Base-by-base conservation (phyloP, 2,113 vertebrate genomes). In the Zonotrichia leucophrys region DNA sequence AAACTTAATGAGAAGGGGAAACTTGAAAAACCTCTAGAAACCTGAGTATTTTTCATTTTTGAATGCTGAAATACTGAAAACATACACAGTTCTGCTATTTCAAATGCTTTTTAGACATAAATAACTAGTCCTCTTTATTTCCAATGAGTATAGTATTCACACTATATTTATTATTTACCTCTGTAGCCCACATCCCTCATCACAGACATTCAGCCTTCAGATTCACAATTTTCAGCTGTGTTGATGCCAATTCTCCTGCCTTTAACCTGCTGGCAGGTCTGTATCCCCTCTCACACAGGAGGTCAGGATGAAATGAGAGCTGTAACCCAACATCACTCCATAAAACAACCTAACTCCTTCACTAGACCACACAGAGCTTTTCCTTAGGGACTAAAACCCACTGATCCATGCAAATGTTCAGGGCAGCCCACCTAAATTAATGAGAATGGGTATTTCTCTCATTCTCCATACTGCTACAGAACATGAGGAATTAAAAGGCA, bases 301-400 rank as follows among this genome's bases (percentile, higher is more conserved):
- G 86, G 88, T 95, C 86, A 96, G 95, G 58, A 96, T 89, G 89
- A 96, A 97, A 96, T 94, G 80, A 96, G 94, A 96, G 73, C 77
- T 94, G 69, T 92, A 96, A 95, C 93, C 95, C 95, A 96, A 89
- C 93, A 90, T 93, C 92, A 96, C 94, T 90, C 80, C 90, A 95
- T 95, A 95, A 97, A 97, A 97, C 92, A 96, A 93, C 83, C 95
- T 79, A 94, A 96, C 90, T 96, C 88, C 93, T 96, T 96, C 94
- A 96, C 90, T 79, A 77, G 96, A 97, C 96, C 95, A 96, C 96
- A 96, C 96, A 97, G 94, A 89, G 83, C 16, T 95, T 70, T 78
- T 83, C 95, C 86, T 89, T 28, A 68, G 94, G 80, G 95, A 94
- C 80, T 82, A 92, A 93, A 96, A 84, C 55, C 86, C 76, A 93